These are phyloP conservation scores for Apostichopus californicus DNA, from an alignment of 35 echinoderm and acorn worm species.

Conservation along the genomic window DNA sequence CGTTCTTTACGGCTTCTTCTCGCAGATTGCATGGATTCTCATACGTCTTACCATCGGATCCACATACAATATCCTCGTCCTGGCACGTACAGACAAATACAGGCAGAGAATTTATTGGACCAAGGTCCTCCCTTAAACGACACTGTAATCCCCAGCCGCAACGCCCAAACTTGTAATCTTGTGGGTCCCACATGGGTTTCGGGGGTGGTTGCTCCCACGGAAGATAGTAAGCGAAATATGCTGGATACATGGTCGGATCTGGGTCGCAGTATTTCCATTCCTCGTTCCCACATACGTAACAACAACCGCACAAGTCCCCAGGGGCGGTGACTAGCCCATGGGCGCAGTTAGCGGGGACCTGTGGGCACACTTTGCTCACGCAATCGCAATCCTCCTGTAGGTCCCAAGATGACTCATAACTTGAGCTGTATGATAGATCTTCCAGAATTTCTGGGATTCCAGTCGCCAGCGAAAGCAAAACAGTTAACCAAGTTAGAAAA, in stretches of 20 bases:
- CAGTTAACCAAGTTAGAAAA: background rate
- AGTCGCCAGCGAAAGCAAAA: background rate
- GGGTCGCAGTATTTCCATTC: constrained; percentile 66
- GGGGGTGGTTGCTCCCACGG: constrained; percentile 48
- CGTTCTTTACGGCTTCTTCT: constrained; percentile 48
- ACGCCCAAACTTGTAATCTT: constrained; percentile 49
- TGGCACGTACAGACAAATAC: constrained; percentile 61
- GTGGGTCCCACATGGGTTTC: constrained; percentile 45
- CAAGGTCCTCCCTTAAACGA: constrained; percentile 43
- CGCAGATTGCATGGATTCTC: constrained; percentile 59
- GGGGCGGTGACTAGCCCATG: constrained; percentile 70
- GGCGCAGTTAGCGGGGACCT: constrained; percentile 44
- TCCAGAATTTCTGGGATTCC: background rate
- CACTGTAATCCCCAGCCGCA: constrained; percentile 62
- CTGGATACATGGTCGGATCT: constrained; percentile 39
- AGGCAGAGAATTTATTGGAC: constrained; percentile 37
- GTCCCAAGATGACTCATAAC: background rate
- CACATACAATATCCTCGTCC: constrained; percentile 65
- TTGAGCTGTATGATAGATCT: background rate
- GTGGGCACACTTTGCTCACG: constrained; percentile 13
- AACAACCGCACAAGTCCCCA: constrained; percentile 64
- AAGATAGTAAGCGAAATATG: constrained; percentile 38
- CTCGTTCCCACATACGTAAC: constrained; percentile 65
- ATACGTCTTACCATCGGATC: constrained; percentile 70
- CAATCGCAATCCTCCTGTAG: constrained; percentile 43